These are phyloP conservation scores for Teleiodes luculella DNA, from an alignment of 2,888 invertebrate species.

Conservation along the genomic window DNA sequence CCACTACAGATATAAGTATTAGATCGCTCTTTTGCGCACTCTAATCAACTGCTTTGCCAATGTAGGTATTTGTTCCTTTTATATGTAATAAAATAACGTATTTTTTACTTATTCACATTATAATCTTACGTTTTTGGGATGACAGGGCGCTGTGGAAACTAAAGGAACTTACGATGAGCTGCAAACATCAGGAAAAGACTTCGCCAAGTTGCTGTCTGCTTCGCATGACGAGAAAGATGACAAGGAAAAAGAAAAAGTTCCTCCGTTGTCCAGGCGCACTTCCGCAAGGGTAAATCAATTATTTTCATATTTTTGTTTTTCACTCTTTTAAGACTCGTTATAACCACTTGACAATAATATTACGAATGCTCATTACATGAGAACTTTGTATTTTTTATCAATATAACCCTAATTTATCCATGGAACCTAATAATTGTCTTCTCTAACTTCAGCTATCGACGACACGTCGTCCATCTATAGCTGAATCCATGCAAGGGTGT, in stretches of 20 bases:
- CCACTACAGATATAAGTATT: no score
- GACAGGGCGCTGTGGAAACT: slow-evolving; percentile 76
- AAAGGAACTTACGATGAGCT: slow-evolving; percentile 80
- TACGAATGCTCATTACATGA: no score
- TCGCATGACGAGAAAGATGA: slow-evolving; percentile 65
- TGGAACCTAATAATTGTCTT: no score
- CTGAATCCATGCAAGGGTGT: slow-evolving; percentile 64
- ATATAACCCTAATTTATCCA: no score
- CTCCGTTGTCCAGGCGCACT: slow-evolving; percentile 56
- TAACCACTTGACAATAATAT: background rate
- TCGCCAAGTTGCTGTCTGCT: slow-evolving; percentile 77
- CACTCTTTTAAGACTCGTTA: background rate
- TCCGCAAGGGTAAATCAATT: slow-evolving; percentile 55
- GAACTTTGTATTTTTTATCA: no score
- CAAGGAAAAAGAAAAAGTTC: slow-evolving; percentile 50
- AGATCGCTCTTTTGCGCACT: no score
- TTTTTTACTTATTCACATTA: no score
- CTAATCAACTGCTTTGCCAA: no score
- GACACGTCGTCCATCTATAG: slow-evolving; percentile 64
- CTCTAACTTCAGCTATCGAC: slow-evolving; percentile 55
- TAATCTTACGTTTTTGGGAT: no score
- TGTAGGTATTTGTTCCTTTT: no score
- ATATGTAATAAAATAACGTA: no score
- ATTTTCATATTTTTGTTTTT: background rate
- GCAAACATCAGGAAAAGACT: slow-evolving; percentile 77